Evolutionary conservation across 2,888 invertebrate species (phyloP), one percentile per base, ranked within the genome.

Genomic region (Boloria euphrosyne): DNA sequence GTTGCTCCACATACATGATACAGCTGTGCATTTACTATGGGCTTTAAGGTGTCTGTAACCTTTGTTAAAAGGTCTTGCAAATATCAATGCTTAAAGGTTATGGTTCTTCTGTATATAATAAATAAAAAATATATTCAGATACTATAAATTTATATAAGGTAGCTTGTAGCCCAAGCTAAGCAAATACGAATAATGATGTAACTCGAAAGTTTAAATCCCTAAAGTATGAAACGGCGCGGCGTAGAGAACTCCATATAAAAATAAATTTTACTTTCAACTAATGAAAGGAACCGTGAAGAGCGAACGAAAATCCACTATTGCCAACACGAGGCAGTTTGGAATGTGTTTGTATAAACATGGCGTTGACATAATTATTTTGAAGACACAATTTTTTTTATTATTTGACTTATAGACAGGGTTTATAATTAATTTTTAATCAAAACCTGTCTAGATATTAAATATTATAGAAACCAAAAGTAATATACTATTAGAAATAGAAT

Each of bases 161-260:
- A 38, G 7, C 31, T 10, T 10, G 31, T 7, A 38, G 31, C 31
- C 18, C 14, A 55, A 43, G 44, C 44, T 44, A 14, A 55, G 14
- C 18, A 44, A 55, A 13, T 22, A 44, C 13, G n/a, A 18, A 57
- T 44, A 43, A 7, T n/a, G 10, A 55, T 55, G 7, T 44, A 44
- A 54, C 14, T 44, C 14, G 18, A n/a, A 55, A 22, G 22, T 44
- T 22, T 10, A 57, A 57, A 57, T 57, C 7, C 4, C 10, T 43
- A n/a, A 1, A 44, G n/a, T 22, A 18, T 57, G 3, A 57, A 13
- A 18, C 43, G 10, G 16, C 22, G n/a, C 43, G 10, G 16, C 22
- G n/a, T 57, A 57, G 55, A 46, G 14, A 18, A n/a, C 22, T 57
- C 44, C 44, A 10, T 57, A 57, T 46, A 57, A 57, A 57, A 57